Conservation (phyloP, 1,140 invertebrate genomes). For the Grapholita molesta region DNA sequence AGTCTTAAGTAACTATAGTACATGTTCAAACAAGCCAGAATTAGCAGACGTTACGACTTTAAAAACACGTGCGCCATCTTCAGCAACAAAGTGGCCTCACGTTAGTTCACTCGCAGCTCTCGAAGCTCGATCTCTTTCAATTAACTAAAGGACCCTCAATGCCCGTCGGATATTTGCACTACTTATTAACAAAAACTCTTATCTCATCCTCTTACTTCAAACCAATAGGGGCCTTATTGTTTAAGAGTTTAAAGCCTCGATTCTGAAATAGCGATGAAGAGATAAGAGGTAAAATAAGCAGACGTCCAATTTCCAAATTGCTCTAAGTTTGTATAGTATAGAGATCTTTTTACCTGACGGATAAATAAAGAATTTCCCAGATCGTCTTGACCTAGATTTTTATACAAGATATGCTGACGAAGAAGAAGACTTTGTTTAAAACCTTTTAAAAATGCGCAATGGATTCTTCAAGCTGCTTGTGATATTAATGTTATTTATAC, state of each 20-base stretch:
- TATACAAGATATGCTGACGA: neutral
- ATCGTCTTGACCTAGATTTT: slow-evolving; percentile 4
- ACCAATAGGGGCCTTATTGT: neutral
- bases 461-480: neutral
- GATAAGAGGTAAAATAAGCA: neutral
- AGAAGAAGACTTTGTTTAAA: slow-evolving; percentile 5
- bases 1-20: too few species aligned
- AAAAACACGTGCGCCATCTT: neutral
- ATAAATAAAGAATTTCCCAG: slow-evolving; percentile 17
- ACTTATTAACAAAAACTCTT: neutral
- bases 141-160: slow-evolving; percentile 13
- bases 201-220: neutral
- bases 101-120: neutral
- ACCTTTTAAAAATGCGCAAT: neutral
- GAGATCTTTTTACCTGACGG: slow-evolving; percentile 1
- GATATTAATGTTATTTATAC: neutral
- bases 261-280: neutral
- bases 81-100: slow-evolving; percentile 1
- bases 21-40: neutral
- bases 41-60: neutral
- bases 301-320: neutral
- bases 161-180: neutral
- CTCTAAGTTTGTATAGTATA: slow-evolving; percentile 4
- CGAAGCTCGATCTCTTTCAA: slow-evolving; percentile 15
- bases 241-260: neutral